Percentiles rank a stretch among this genome's conserved stretches.
phyloP scores from a whole-genome alignment of 2,113 vertebrate genomes.

The Tyto alba region DNA sequence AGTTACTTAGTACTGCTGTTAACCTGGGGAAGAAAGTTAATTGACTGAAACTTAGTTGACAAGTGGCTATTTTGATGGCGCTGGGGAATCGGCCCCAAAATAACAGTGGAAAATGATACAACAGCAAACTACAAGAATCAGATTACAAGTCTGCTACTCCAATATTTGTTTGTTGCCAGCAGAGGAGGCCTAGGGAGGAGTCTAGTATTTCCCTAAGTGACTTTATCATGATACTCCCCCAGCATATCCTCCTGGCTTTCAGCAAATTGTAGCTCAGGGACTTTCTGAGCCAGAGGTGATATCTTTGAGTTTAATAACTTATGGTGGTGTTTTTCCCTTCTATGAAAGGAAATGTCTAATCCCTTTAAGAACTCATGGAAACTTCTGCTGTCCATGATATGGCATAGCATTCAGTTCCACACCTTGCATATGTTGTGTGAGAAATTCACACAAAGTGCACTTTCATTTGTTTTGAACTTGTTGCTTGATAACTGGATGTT shows the following conservation, averaged over 20 bases:
- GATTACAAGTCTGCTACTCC: not conserved
- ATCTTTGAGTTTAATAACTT: conserved; percentile 24
- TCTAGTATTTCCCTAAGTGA: not conserved
- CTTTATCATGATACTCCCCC: not conserved
- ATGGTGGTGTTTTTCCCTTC: not conserved
- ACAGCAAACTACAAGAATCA: not conserved
- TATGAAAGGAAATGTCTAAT: conserved; percentile 16
- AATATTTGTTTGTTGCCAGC: not conserved
- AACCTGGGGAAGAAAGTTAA: not conserved
- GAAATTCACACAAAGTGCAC: not conserved
- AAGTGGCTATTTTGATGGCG: not conserved
- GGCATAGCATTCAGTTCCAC: not conserved
- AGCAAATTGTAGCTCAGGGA: conserved; percentile 33
- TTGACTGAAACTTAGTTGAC: not conserved
- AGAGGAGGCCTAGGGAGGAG: not conserved
- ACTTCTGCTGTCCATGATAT: not conserved
- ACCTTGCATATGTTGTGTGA: not conserved
- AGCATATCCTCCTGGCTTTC: conserved; percentile 14
- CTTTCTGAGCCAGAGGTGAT: conserved; percentile 21
- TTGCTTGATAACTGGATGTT: not conserved
- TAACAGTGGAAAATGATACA: not conserved
- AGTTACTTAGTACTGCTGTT: not conserved
- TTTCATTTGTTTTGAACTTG: not conserved
- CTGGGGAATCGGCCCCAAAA: not conserved
- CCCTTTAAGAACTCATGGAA: not conserved